Percentiles rank a stretch among this genome's conserved stretches.
Conservation (phyloP, 2,113 vertebrate species). For the Rallus limicola region DNA sequence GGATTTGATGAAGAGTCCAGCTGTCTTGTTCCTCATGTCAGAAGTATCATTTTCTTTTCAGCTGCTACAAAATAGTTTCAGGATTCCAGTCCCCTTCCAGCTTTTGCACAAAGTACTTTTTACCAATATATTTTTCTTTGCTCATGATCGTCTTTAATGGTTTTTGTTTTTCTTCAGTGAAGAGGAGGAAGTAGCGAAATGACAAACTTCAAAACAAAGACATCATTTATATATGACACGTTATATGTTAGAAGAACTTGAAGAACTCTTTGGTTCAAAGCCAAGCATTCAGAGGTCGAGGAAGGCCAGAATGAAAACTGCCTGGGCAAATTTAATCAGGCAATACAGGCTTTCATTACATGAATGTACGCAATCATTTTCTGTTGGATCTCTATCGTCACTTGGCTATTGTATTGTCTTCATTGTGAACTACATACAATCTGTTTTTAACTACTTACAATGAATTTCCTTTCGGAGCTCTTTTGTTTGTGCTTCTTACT, state of each 20-base stretch:
- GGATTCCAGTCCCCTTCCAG: neutral
- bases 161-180: neutral
- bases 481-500: neutral
- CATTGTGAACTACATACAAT: neutral
- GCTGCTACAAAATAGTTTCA: neutral
- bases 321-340: constrained; percentile 19
- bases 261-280: constrained; percentile 28
- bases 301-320: constrained; percentile 1
- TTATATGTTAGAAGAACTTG: constrained; percentile 23
- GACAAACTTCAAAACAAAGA: constrained; percentile 43
- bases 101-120: neutral
- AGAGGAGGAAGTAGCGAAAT: neutral
- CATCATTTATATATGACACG: constrained; percentile 17
- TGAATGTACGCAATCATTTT: neutral
- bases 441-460: neutral
- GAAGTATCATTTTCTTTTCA: neutral
- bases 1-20: neutral
- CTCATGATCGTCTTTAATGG: neutral
- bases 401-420: neutral
- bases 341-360: neutral
- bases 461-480: neutral
- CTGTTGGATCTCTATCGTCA: neutral
- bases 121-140: neutral
- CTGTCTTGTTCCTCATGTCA: neutral
- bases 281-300: neutral